Base-by-base conservation (phyloP, 2,888 invertebrate genomes). In the Pseudoips prasinana region DNA sequence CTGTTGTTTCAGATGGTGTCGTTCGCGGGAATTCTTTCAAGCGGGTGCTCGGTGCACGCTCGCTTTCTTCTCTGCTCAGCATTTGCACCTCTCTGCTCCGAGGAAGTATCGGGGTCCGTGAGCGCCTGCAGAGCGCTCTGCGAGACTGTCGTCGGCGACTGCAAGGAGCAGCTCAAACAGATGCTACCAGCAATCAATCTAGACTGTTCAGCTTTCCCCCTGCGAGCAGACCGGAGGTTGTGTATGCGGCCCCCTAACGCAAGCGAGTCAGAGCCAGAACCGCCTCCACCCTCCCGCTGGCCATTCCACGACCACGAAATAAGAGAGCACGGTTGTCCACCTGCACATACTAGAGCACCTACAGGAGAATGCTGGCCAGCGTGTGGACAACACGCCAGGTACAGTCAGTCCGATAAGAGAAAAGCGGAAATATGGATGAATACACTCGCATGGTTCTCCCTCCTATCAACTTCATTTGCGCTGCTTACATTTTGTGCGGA, bases 51-150 rank as follows among this genome's bases (percentile, higher is more conserved):
- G 2, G 89, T 91, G 36, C 94, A 95, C 65, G 91, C 96, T 23
- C 92, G 94, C 53, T 95, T 97, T 78, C 94, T 97, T 68, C 91
- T 98, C 42, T 98, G 97, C 86, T 95, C 96, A 8, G 94, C 97
- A 31, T 95, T 95, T 78, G 95, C 95, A 6, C 97, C 97, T 20
- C 94, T 98, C 75, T 98, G 97, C 81, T 95, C 96, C 17, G 94
- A 95, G 65, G 94, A 96, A 75, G 94, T 95, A 46, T 92, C 94
- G 11, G 94, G 94, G 58, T 94, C 95, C 22, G 95, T 97, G 43
- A 94, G 95, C 39, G 94, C 96, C 6, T 97, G 97, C 81, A 91
- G 95, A 42, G 93, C 94, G 10, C 93, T 97, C 51, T 97, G 97
- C 79, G 93, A 95, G 65, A 92, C 93, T 58, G 94, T 94, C 3